Evolutionary conservation across 2,888 invertebrate species (phyloP).

Genomic region (Germaria angustata): DNA sequence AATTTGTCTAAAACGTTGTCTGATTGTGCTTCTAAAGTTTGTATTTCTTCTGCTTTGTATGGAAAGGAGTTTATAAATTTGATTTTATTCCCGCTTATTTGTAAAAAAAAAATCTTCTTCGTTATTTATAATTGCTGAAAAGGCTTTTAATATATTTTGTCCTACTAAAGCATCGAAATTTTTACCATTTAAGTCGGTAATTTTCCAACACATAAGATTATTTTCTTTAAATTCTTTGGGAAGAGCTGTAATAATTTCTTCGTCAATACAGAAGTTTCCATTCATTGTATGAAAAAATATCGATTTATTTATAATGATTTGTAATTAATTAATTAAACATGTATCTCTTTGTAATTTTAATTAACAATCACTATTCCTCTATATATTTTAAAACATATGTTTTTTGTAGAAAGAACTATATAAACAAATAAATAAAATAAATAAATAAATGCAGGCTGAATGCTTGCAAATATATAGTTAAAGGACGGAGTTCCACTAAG

Average conservation of each 20-base stretch:
- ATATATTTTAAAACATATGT: too few relatives aligned
- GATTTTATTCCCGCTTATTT: constrained; percentile 9
- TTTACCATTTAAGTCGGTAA: not conserved
- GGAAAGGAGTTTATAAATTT: constrained; percentile 12
- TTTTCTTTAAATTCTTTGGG: not conserved
- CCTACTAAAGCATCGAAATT: constrained; percentile 17
- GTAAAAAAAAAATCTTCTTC: not conserved
- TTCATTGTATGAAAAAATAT: not conserved
- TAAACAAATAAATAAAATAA: too few relatives aligned
- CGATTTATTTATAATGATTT: too few relatives aligned
- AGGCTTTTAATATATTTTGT: constrained; percentile 11
- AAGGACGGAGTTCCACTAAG: too few relatives aligned
- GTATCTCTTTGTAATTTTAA: too few relatives aligned
- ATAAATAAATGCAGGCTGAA: too few relatives aligned
- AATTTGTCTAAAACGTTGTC: constrained; percentile 6
- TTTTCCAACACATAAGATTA: not conserved
- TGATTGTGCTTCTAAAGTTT: constrained; percentile 7
- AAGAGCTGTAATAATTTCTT: not conserved
- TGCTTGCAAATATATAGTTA: too few relatives aligned
- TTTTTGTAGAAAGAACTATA: too few relatives aligned
- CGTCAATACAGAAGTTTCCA: not conserved
- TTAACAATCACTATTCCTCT: too few relatives aligned
- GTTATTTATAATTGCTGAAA: constrained; percentile 9
- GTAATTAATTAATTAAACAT: too few relatives aligned
- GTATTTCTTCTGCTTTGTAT: constrained; percentile 2